Base-by-base conservation (phyloP, 1,140 invertebrate species). In the Eurosta solidaginis region DNA sequence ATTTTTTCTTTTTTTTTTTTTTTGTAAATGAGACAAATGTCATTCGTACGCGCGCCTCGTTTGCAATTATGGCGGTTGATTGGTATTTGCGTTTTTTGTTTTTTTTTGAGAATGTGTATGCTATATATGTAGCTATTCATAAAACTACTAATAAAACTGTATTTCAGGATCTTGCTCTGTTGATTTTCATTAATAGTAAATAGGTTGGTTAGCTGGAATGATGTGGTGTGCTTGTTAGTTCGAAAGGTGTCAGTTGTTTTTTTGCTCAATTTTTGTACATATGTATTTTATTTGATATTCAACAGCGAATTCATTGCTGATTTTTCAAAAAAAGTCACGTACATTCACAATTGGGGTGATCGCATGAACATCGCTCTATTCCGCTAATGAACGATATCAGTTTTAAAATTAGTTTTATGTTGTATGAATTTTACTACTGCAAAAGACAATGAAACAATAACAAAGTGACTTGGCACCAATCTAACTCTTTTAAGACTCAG, bases 251-350 rank as follows among this genome's bases (percentile, higher is more conserved):
- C 33, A 68, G 33, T 20, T 68, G 59, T 68, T 4, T 10, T 14
- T 68, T 40, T 68, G n/a, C 22, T 12, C 54, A 59, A 50, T 49
- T 7, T 10, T 49, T 49, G 2, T 59, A 12, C 1, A 36, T 63
- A 36, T 10, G 9, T 29, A 2, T 63, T 17, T 40, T 3, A 5
- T 17, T 52, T 52, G 7, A 22, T 52, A 68, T 47, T 47, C n/a
- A 14, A 17, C 20, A 5, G 14, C 14, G 17, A 68, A 17, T 68
- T 68, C 40, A 40, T 1, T 33, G 33, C 7, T 9, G 22, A 68
- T 68, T 68, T n/a, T n/a, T 68, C 7, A n/a, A 40, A 9, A 42
- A 68, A 68, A 68, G 59, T 68, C 59, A 68, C 59, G 59, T 68
- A 68, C 59, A n/a, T n/a, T n/a, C n/a, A n/a, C n/a, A n/a, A n/a